Evolutionary conservation across 2,797 vertebrate species (phyloP), one percentile per base, ranked within the genome.

Genomic region (Neoniphon sammara): DNA sequence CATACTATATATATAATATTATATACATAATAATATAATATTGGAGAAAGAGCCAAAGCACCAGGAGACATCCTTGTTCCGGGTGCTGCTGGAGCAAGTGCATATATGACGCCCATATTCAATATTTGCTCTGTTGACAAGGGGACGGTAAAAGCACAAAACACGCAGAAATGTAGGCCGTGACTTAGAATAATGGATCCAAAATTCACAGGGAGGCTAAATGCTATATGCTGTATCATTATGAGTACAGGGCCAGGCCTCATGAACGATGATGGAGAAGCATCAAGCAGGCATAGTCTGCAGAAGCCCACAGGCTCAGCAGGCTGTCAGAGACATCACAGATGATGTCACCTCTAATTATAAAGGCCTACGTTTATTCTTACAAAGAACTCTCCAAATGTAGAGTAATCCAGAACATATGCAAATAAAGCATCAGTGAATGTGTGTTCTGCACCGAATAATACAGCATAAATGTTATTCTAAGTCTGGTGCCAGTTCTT

Each of bases 41-140:
- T 47, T 62, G 46, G 5, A 9, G 36, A 4, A 1, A 21, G 74
- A 87, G 85, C 81, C 9, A 0, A 7, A 39, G 72, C 73, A 49
- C 2, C 20, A 23, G 15, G n/a, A 52, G 27, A 81, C 75, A 91
- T 87, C 88, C 90, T 89, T 82, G 91, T 94, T 94, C 93, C 93
- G 93, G 90, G 75, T 88, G 63, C 69, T 73, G 42, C 9, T 44
- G 60, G 30, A 70, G 31, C 91, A 92, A 93, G 91, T 93, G 91
- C 85, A 88, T 31, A 88, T 31, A 36, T 79, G 34, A 87, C 90
- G 86, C 81, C 84, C 85, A 67, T 85, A 34, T 84, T 81, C 91
- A 89, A 87, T 92, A 88, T 93, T 92, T 88, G 80, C 81, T 76
- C 67, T 25, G 46, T 1, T 44, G 31, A 62, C 6, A 2, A 57